Base-by-base conservation (phyloP, 2,888 invertebrate species). In the Gryllus longicercus region DNA sequence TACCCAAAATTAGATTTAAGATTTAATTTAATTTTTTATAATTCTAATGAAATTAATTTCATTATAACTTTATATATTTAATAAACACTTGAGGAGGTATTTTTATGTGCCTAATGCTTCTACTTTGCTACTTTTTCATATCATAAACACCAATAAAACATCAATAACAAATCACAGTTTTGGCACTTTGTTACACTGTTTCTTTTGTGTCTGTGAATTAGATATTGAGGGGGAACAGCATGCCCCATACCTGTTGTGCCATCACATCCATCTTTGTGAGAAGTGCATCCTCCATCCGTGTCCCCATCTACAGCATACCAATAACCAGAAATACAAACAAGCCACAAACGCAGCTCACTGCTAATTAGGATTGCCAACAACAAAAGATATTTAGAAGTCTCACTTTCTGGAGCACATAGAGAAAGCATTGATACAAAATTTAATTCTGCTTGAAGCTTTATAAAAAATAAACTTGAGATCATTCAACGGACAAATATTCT, bases 211-310 rank as follows among this genome's bases (percentile, higher is more conserved):
- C 38, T 38, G 38, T 38, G 38, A 38, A 38, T 76, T 76, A 75
- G 4, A 77, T 12, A 25, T 77, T 50, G 23, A n/a, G 23, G 77
- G 18, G 77, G 77, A n/a, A 18, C 77, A 38, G 50, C 77, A 50
- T 77, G 82, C 79, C 75, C 80, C 81, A 80, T 91, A 93, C 92
- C 94, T 95, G 95, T 94, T 90, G 95, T 94, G 90, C 95, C 95
- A 90, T 96, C 95, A 91, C 95, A 96, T 91, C 95, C 95, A 89
- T 96, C 95, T 88, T 95, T 93, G 90, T 96, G 95, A 87, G 95
- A 95, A 88, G 95, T 93, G 91, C 95, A 95, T 90, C 95, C 95
- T 85, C 87, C 87, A 85, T 88, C 95, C 90, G 94, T 91, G 91
- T 95, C 95, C 87, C 88, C 87, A 83, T 83, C 82, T 82, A 82